Evolutionary conservation across 2,888 invertebrate genomes (phyloP), one percentile per base, ranked within the genome.

Genomic region (Harpalus rufipes): DNA sequence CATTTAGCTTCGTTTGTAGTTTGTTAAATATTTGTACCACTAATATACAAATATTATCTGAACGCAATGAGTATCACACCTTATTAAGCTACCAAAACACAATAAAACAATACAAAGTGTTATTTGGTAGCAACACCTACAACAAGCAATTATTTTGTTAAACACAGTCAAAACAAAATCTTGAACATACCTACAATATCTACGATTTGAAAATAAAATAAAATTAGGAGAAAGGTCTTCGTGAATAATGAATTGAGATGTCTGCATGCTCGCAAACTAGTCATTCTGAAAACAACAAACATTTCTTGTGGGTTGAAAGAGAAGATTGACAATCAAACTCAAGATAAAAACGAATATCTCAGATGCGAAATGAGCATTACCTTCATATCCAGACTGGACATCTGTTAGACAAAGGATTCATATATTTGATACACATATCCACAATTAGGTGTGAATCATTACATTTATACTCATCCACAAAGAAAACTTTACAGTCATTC

Each of bases 371-470:
- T 68, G 80, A 76, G 86, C 88, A 86, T 91, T 92, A 91, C 92
- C 92, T 92, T 91, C 91, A 87, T 90, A 89, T 91, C 91, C 91
- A 86, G 89, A 89, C 87, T 91, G 90, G 89, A 89, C 89, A 88
- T 91, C 91, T 91, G 90, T 89, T 87, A 87, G 87, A 89, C 87
- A 89, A 87, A 89, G 85, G 81, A 63, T 76, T 84, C 32, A 74
- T 72, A 78, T 61, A 79, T 79, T 80, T 39, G 65, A 79, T 65
- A 85, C 68, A 80, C 21, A 21, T 83, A 65, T 81, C 41, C 44
- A 65, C 44, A 81, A 61, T 81, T 81, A 81, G 81, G 81, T 80
- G 61, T 41, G 80, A 80, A 81, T 81, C 21, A 44, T 59, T 56
- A 79, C 68, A 44, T 74, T 41, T 74, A 7, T 74, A 44, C 59